Evolutionary conservation across 2,797 vertebrate genomes (phyloP).

Genomic region (Lithobates sylvaticus): DNA sequence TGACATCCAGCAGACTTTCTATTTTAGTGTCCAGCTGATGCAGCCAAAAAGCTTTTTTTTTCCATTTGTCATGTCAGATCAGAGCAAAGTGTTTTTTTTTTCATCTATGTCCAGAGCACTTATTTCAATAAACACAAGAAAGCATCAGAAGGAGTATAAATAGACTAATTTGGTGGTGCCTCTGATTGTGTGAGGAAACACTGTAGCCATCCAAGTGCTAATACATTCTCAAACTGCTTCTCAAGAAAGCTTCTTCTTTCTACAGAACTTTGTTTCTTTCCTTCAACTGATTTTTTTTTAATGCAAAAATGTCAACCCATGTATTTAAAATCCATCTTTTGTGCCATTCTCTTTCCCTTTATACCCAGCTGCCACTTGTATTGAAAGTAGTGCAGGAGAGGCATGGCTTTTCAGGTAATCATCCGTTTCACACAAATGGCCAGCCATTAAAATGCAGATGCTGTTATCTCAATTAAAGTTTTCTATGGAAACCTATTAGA

Average conservation of each 20-base stretch:
- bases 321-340: slow-evolving; percentile 65
- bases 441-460: slow-evolving; percentile 74
- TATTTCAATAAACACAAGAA: slow-evolving; percentile 17
- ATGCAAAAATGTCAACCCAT: slow-evolving; percentile 72
- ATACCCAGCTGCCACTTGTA: slow-evolving; percentile 64
- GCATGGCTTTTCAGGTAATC: slow-evolving; percentile 70
- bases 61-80: slow-evolving; percentile 1
- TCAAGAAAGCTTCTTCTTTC: slow-evolving; percentile 21
- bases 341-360: slow-evolving; percentile 60
- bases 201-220: not conserved
- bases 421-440: slow-evolving; percentile 68
- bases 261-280: slow-evolving; percentile 14
- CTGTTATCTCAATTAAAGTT: slow-evolving; percentile 71
- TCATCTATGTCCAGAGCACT: not conserved
- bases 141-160: not conserved
- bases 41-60: not conserved
- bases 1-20: not conserved
- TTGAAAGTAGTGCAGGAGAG: slow-evolving; percentile 67
- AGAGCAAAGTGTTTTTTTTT: slow-evolving; percentile 18
- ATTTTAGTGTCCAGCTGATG: not conserved
- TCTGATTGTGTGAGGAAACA: not conserved
- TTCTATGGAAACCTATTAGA: slow-evolving; percentile 69
- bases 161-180: not conserved
- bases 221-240: slow-evolving; percentile 34
- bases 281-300: slow-evolving; percentile 63